phyloP scores from a whole-genome alignment of 2,113 vertebrate genomes.

The Nannobrachium achirus region DNA sequence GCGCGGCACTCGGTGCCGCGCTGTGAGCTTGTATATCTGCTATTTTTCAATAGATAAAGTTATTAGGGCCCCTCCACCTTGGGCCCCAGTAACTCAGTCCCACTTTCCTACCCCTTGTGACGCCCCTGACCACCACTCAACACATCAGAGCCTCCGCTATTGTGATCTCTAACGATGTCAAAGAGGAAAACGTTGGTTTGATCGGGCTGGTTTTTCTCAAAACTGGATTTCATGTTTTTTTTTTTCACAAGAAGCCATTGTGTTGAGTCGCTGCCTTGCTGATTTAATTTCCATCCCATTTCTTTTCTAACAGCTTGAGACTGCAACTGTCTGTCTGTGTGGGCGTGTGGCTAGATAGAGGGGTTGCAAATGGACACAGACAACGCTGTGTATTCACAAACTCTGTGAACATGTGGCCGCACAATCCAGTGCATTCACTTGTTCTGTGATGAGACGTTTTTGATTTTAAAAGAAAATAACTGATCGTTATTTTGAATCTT shows the following conservation, averaged over 20 bases:
- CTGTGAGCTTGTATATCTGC: too few species aligned
- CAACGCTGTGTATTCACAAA: conserved; percentile 5
- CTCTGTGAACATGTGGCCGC: neutral
- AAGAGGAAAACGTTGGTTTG: neutral
- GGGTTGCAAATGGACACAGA: conserved; percentile 5
- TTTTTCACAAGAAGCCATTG: neutral
- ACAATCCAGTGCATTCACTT: neutral
- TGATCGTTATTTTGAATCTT: neutral
- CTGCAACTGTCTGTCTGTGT: conserved; percentile 21
- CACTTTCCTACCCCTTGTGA: too few species aligned
- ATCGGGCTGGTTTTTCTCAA: neutral
- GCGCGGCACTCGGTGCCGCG: too few species aligned
- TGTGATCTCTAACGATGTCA: neutral
- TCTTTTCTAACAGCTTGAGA: conserved; percentile 10
- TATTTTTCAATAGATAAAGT: too few species aligned
- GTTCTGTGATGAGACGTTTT: neutral
- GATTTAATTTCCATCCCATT: conserved; percentile 13
- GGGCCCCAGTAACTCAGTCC: too few species aligned
- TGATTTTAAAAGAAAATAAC: neutral
- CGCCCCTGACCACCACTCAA: too few species aligned
- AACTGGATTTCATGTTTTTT: neutral
- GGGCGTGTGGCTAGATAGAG: conserved; percentile 10
- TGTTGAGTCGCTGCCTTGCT: neutral
- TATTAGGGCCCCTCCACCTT: too few species aligned
- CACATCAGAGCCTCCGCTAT: too few species aligned